These are phyloP conservation scores for Sylvia borin DNA, from an alignment of 2,797 vertebrate species.

Conservation along the genomic window DNA sequence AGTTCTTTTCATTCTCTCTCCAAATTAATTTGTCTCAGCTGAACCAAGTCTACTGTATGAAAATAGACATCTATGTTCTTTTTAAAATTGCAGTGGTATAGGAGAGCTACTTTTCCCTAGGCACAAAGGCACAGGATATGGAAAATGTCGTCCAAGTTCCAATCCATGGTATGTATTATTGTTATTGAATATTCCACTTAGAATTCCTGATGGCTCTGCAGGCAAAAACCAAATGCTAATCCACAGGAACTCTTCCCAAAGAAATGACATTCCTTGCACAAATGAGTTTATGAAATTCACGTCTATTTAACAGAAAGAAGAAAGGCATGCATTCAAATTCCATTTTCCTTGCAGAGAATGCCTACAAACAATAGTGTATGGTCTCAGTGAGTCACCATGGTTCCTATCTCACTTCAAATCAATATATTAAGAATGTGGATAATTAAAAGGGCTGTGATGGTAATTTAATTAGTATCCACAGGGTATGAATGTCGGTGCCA, in stretches of 20 bases:
- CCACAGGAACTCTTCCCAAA: background rate
- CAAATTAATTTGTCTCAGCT: background rate
- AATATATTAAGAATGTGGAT: background rate
- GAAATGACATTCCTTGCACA: background rate
- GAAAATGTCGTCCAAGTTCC: background rate
- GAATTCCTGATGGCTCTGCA: background rate
- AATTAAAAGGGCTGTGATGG: background rate
- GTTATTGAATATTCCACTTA: background rate
- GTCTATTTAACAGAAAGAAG: background rate
- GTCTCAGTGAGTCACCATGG: background rate
- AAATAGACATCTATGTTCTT: background rate
- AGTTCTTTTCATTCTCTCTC: background rate
- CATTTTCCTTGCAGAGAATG: background rate
- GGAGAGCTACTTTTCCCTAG: background rate
- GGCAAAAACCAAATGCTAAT: background rate
- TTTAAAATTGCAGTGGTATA: background rate
- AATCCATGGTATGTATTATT: background rate
- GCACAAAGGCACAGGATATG: background rate
- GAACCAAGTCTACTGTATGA: background rate
- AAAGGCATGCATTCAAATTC: background rate
- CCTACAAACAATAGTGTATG: background rate
- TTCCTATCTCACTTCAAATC: background rate
- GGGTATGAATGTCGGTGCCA: background rate
- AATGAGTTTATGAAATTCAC: background rate
- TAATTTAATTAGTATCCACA: background rate